Evolutionary conservation across 2,113 vertebrate genomes (phyloP).

Genomic region (Todiramphus saurophagus): DNA sequence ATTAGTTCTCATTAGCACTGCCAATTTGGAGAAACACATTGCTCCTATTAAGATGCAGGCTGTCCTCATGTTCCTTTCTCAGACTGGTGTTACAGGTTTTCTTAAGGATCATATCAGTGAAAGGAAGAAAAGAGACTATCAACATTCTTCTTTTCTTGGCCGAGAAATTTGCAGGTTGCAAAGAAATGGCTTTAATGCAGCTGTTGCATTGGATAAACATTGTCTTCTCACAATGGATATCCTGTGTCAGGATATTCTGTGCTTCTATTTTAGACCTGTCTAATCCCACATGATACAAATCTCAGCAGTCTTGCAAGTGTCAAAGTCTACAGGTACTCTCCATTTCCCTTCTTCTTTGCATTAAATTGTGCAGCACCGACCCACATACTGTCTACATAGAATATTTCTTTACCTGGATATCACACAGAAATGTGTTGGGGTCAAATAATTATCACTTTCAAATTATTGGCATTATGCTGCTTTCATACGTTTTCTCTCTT

Average conservation of each 20-base stretch:
- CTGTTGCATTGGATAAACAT: neutral
- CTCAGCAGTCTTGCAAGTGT: neutral
- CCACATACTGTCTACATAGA: neutral
- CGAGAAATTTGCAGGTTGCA: neutral
- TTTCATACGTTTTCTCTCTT: neutral
- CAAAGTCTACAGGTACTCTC: neutral
- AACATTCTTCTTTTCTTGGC: neutral
- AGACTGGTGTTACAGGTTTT: neutral
- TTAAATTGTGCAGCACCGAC: neutral
- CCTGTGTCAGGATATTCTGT: neutral
- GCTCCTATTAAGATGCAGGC: neutral
- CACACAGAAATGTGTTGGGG: neutral
- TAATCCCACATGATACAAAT: neutral
- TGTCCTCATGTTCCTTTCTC: neutral
- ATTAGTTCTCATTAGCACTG: neutral
- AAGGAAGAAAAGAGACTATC: neutral
- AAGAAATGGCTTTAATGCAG: neutral
- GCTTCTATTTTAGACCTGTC: neutral
- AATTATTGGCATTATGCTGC: neutral
- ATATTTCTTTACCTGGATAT: neutral
- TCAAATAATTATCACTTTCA: neutral
- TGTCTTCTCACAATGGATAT: neutral
- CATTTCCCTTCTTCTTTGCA: rapidly evolving
- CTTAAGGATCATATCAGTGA: neutral
- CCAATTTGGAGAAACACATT: neutral